A percentile compares a stretch with the other conserved stretches of the same genome.
These are phyloP conservation scores for Cetonia aurata DNA, from an alignment of 2,888 invertebrate genomes.

Conservation along the genomic window DNA sequence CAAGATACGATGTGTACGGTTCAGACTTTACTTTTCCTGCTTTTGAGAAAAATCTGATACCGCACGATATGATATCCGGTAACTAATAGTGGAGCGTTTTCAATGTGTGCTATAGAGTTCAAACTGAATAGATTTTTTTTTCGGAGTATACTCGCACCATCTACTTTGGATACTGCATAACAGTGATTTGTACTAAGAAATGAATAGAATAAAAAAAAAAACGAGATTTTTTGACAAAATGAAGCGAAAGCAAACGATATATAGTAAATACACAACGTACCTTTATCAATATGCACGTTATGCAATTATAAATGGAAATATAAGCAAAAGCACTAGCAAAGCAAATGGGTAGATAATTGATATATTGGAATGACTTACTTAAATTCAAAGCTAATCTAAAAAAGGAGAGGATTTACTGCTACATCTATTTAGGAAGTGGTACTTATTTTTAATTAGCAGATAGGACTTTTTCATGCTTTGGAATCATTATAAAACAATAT, in stretches of 20 bases:
- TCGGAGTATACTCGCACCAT: constrained; percentile 48
- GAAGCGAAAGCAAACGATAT: constrained; percentile 36
- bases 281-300: too few species aligned
- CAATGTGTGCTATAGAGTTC: constrained; percentile 26
- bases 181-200: constrained; percentile 50
- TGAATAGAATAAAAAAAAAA: constrained; percentile 51
- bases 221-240: constrained; percentile 48
- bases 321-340: constrained; percentile 61
- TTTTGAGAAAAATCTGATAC: constrained; percentile 42
- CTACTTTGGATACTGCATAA: constrained; percentile 54
- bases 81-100: constrained; percentile 50
- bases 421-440: neutral
- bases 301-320: constrained; percentile 46
- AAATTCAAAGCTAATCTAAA: neutral
- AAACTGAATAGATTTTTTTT: constrained; percentile 27
- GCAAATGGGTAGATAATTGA: constrained; percentile 47
- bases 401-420: neutral
- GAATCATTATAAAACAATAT: too few species aligned
- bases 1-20: constrained; percentile 40
- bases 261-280: neutral
- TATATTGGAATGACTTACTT: neutral
- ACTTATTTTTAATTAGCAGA: too few species aligned
- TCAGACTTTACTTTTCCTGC: constrained; percentile 29
- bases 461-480: too few species aligned
- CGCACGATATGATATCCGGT: constrained; percentile 49